These are phyloP conservation scores for Belgica antarctica DNA, from an alignment of 2,888 invertebrate species.

Conservation along the genomic window DNA sequence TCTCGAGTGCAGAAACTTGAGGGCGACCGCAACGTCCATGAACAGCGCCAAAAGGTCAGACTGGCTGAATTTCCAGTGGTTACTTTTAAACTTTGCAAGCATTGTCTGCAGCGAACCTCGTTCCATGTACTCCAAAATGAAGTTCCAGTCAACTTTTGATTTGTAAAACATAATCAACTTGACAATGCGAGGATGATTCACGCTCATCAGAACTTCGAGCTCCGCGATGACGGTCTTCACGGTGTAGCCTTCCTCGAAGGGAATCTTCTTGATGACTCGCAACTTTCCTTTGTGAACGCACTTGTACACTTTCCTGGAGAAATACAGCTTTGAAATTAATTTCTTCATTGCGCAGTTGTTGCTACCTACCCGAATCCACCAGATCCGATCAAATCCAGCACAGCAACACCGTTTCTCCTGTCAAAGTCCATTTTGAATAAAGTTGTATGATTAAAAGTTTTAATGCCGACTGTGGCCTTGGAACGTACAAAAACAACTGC, in stretches of 20 bases:
- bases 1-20: constrained; percentile 53
- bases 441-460: no score
- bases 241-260: background rate
- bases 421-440: no score
- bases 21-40: constrained; percentile 52
- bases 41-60: background rate
- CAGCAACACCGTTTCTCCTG: background rate
- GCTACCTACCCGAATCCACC: constrained; percentile 5
- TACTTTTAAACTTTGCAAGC: background rate
- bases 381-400: background rate
- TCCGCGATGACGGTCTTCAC: background rate
- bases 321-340: background rate
- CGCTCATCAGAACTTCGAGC: background rate
- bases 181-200: constrained; percentile 27
- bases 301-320: background rate
- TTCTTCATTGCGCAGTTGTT: background rate
- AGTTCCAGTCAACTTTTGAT: background rate
- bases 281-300: background rate
- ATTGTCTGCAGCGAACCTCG: background rate
- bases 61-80: constrained; percentile 11
- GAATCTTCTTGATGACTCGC: background rate
- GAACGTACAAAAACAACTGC: no score
- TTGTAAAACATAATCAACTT: background rate
- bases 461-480: no score
- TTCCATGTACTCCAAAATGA: constrained; percentile 8